Conservation (phyloP, 2,888 invertebrate genomes). For the Apotomis capreana region DNA sequence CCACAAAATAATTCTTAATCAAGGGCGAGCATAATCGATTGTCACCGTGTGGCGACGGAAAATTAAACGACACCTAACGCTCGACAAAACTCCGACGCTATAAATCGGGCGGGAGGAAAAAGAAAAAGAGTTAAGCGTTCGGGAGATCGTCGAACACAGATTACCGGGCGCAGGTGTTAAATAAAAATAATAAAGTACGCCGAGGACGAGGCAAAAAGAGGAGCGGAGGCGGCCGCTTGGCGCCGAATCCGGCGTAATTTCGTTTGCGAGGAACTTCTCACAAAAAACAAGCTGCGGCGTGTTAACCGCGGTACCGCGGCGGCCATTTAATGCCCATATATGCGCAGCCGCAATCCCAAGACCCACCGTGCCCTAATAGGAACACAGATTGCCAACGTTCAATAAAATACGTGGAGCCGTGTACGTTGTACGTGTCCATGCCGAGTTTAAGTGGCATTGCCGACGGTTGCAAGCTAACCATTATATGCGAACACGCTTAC, state of each 20-base stretch:
- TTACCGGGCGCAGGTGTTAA: constrained; percentile 82
- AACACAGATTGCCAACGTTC: constrained; percentile 42
- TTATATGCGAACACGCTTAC: constrained; percentile 17
- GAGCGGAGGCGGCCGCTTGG: constrained; percentile 75
- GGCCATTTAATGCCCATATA: constrained; percentile 68
- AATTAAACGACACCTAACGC: constrained; percentile 80
- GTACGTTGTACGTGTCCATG: constrained; percentile 31
- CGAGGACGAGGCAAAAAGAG: constrained; percentile 74
- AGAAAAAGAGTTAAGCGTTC: constrained; percentile 82
- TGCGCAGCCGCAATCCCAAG: constrained; percentile 50
- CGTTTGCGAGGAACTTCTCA: constrained; percentile 70
- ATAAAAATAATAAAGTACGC: constrained; percentile 82
- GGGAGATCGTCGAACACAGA: constrained; percentile 81
- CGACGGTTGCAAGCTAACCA: constrained; percentile 16
- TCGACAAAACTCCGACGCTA: constrained; percentile 72
- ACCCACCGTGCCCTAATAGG: constrained; percentile 57
- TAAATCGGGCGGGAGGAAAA: constrained; percentile 74
- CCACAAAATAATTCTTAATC: constrained; percentile 58
- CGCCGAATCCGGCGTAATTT: constrained; percentile 77
- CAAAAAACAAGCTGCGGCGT: constrained; percentile 71
- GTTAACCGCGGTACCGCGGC: constrained; percentile 64
- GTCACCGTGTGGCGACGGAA: constrained; percentile 69
- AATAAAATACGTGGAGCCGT: constrained; percentile 43
- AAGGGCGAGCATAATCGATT: constrained; percentile 74
- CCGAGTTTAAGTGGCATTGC: constrained; percentile 27